Conservation (phyloP, 1,140 invertebrate species). For the Zaprionus kolodkinae region DNA sequence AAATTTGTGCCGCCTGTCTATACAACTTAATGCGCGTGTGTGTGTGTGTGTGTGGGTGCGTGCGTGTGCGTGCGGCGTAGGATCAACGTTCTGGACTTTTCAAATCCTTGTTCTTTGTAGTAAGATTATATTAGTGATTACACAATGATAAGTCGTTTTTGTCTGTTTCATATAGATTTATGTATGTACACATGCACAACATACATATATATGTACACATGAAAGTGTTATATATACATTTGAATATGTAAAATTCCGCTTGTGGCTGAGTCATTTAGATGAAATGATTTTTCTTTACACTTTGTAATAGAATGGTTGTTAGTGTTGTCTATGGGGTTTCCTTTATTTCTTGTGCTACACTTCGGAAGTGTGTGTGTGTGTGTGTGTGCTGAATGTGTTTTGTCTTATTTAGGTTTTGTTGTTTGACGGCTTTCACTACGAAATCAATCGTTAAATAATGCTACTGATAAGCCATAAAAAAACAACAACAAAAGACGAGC, state of each 20-base stretch:
- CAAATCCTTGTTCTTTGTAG: conserved; percentile 17
- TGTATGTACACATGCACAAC: conserved; percentile 2
- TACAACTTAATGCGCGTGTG: not conserved
- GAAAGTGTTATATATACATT: conserved; percentile 8
- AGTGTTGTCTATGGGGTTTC: not conserved
- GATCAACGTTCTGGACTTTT: conserved; percentile 36
- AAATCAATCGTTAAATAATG: conserved; percentile 29
- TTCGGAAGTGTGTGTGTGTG: conserved; percentile 13
- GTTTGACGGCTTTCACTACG: conserved; percentile 38
- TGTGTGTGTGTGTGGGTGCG: conserved; percentile 14
- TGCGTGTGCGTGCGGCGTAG: conserved; percentile 7
- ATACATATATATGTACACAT: conserved; percentile 15
- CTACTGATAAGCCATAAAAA: conserved; percentile 35
- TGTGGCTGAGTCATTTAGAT: conserved; percentile 41
- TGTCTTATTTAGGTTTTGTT: conserved; percentile 35
- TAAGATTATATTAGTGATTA: conserved; percentile 43
- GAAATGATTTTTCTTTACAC: conserved; percentile 24
- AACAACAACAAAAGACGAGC: conserved; percentile 11
- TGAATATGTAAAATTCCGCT: conserved; percentile 25
- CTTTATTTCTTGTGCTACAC: not conserved
- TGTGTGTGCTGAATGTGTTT: not conserved
- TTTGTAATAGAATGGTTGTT: conserved; percentile 1
- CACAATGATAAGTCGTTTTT: conserved; percentile 49
- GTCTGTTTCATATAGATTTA: not conserved
- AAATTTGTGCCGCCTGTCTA: conserved; percentile 37